Evolutionary conservation across 2,888 invertebrate genomes (phyloP), one percentile per base, ranked within the genome.

Genomic region (Eupithecia tripunctaria): DNA sequence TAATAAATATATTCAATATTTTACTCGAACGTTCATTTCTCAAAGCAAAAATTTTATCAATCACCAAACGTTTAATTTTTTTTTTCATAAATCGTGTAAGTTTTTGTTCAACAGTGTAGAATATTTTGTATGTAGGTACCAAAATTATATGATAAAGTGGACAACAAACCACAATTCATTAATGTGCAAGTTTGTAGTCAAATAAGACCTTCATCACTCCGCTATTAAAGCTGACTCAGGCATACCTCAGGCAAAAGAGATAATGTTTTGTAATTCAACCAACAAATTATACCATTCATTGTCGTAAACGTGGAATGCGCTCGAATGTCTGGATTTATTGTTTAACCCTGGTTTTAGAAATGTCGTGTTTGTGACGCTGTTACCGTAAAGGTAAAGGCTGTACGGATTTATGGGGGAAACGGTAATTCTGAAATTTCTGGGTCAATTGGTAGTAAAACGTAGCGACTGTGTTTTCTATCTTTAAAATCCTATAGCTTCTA

Each of bases 271-370:
- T 27, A 66, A 72, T 60, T 59, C 14, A 72, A 73, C 43, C 29
- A 47, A 51, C 73, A 76, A 68, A 68, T 72, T 68, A 65, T 62
- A 47, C 47, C 47, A 65, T 78, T 76, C 73, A 73, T 78, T 75
- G 68, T 72, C 72, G 72, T 73, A 73, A 76, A 72, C 25, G 70
- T 60, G 67, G 68, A 62, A 64, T 68, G 21, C 15, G 60, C 38
- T 68, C 64, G 68, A 68, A 74, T 65, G 67, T 66, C 21, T 64
- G 27, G 32, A 62, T 74, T 74, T 67, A 67, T 70, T 73, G 62
- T 69, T 65, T 67, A 43, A 56, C 27, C 51, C 41, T 56, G 68
- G 63, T 64, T 65, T 68, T 68, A 51, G 64, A 32, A 65, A 68
- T 66, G 60, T 36, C 32, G 64, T 65, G 27, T 29, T 51, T 59